phyloP scores from a whole-genome alignment of 2,113 vertebrate species.

The Neolamprologus ventralis region DNA sequence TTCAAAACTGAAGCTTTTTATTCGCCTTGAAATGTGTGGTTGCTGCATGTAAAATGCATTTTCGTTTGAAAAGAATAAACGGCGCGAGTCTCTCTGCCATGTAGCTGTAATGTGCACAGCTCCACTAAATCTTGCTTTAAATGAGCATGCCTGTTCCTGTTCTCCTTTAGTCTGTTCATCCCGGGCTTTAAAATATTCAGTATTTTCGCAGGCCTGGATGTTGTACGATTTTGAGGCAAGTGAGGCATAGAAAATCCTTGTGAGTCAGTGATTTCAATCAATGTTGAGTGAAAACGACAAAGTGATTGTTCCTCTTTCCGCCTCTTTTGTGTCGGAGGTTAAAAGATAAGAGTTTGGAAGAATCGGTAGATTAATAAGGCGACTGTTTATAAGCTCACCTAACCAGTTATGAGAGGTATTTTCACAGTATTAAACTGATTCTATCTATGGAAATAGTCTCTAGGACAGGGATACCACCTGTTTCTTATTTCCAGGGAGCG shows the following conservation, averaged over 20 bases:
- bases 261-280: slow-evolving; percentile 72
- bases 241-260: slow-evolving; percentile 54
- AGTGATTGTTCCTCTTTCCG: slow-evolving; percentile 12
- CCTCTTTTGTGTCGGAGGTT: not conserved
- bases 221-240: slow-evolving; percentile 41
- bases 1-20: not conserved
- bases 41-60: not conserved
- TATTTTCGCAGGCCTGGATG: slow-evolving; percentile 40
- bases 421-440: not conserved
- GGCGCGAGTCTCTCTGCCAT: not conserved
- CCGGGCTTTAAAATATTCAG: slow-evolving; percentile 69
- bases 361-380: not conserved
- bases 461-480: not conserved
- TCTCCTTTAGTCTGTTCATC: slow-evolving; percentile 25
- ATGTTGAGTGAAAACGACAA: slow-evolving; percentile 18
- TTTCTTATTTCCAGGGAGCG: not conserved
- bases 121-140: not conserved
- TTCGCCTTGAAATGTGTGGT: not conserved
- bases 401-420: not conserved
- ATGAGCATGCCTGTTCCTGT: slow-evolving; percentile 9
- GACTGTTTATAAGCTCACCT: not conserved
- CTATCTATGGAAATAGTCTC: not conserved
- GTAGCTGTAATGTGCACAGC: not conserved
- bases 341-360: not conserved
- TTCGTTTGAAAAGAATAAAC: not conserved